Evolutionary conservation across 2,888 invertebrate species (phyloP).

Genomic region (Holacanthella duospinosa): DNA sequence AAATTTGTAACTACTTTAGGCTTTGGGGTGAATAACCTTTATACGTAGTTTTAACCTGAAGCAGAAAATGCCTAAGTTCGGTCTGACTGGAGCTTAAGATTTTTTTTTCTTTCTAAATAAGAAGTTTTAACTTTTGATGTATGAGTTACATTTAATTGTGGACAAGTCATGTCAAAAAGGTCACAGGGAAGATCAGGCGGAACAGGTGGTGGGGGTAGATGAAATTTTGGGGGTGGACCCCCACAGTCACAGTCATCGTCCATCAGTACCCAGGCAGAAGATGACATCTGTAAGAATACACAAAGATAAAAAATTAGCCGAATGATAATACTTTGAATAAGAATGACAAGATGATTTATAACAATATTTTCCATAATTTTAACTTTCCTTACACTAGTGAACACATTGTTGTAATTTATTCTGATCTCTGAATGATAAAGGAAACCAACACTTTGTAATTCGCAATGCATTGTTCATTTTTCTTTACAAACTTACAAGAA

Average conservation of each 20-base stretch:
- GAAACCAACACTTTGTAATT: neutral
- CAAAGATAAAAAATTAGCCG: neutral
- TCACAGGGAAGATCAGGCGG: conserved; percentile 37
- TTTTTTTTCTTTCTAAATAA: too few species aligned
- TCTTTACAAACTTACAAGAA: too few species aligned
- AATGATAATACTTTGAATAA: too few species aligned
- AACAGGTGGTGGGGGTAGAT: conserved; percentile 36
- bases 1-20: too few species aligned
- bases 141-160: conserved; percentile 36
- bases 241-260: conserved; percentile 35
- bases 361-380: too few species aligned
- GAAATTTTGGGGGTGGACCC: conserved; percentile 35
- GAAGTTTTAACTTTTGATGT: too few species aligned
- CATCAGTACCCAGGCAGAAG: conserved; percentile 38
- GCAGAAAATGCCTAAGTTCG: too few species aligned
- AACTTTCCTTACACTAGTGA: too few species aligned
- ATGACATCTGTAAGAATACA: conserved; percentile 34
- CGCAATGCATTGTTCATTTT: neutral
- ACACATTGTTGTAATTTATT: neutral
- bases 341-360: too few species aligned
- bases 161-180: conserved; percentile 36
- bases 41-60: too few species aligned
- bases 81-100: too few species aligned
- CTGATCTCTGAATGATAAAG: neutral
- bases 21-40: too few species aligned